These are phyloP conservation scores for Pyxicephalus adspersus DNA, from an alignment of 2,113 vertebrate genomes.

Conservation along the genomic window DNA sequence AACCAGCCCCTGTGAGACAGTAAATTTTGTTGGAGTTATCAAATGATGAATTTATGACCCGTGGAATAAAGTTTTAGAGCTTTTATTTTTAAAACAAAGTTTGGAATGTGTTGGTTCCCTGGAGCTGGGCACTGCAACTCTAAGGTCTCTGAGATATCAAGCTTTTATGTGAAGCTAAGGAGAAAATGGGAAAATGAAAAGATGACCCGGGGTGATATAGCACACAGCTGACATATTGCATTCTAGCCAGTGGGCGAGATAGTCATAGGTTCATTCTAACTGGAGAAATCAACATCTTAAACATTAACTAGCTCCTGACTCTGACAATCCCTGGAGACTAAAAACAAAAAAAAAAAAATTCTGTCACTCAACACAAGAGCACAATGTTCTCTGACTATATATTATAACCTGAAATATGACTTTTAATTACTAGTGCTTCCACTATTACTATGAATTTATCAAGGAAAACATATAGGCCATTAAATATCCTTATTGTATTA, in stretches of 20 bases:
- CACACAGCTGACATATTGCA: constrained; percentile 34
- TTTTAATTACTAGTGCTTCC: no score
- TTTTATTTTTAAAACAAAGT: constrained; percentile 40
- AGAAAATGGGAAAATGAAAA: constrained; percentile 40
- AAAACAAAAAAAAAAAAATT: constrained; percentile 29
- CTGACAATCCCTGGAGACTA: constrained; percentile 7
- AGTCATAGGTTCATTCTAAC: constrained; percentile 17
- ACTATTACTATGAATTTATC: no score
- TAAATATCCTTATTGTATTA: no score
- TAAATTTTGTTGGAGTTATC: constrained; percentile 19
- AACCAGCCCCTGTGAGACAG: neutral
- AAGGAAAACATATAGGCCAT: no score
- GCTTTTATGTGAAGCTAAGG: constrained; percentile 40
- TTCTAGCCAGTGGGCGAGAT: constrained; percentile 26
- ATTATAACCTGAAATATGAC: neutral
- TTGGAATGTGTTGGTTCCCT: constrained; percentile 34
- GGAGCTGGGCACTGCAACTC: constrained; percentile 19
- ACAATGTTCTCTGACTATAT: neutral
- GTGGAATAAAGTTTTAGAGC: constrained; percentile 31
- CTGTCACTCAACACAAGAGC: neutral
- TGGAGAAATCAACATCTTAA: constrained; percentile 35
- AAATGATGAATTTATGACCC: constrained; percentile 5
- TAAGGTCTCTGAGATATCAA: constrained; percentile 32
- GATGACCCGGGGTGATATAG: constrained; percentile 25
- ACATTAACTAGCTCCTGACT: constrained; percentile 37